These are phyloP conservation scores for Ammodytes marinus DNA, from an alignment of 2,113 vertebrate genomes.

Conservation along the genomic window DNA sequence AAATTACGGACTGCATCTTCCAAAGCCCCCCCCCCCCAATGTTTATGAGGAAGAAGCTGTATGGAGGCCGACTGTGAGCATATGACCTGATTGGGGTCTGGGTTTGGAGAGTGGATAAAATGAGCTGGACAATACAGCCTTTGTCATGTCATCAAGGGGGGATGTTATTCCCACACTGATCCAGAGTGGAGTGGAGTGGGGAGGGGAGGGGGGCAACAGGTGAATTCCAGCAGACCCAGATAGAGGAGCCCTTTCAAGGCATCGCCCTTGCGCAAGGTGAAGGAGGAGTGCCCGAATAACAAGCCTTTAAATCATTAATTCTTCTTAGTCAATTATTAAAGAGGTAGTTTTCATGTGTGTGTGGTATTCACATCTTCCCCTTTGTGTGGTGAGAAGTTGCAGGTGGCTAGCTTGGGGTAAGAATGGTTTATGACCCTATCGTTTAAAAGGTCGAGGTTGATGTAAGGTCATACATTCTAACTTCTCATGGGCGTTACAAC, in stretches of 20 bases:
- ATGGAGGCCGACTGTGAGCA: background rate
- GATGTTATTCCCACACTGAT: constrained; percentile 55
- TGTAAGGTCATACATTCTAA: background rate
- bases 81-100: constrained; percentile 13
- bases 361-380: background rate
- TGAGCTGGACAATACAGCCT: constrained; percentile 58
- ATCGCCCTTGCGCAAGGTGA: constrained; percentile 16
- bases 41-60: background rate
- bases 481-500: background rate
- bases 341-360: constrained; percentile 6
- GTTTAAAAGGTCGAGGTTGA: background rate
- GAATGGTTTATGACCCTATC: background rate
- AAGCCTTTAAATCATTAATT: constrained; percentile 39
- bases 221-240: constrained; percentile 48
- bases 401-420: background rate
- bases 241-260: constrained; percentile 30
- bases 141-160: constrained; percentile 65
- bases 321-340: constrained; percentile 40
- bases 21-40: no score
- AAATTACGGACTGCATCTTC: no score
- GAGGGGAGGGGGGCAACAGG: constrained; percentile 11
- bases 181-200: background rate
- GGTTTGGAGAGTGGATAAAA: constrained; percentile 44
- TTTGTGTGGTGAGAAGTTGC: background rate
- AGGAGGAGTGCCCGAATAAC: constrained; percentile 1